These are phyloP conservation scores for Haplochromis vanheusdeni DNA, from an alignment of 2,113 vertebrate genomes.

Conservation along the genomic window DNA sequence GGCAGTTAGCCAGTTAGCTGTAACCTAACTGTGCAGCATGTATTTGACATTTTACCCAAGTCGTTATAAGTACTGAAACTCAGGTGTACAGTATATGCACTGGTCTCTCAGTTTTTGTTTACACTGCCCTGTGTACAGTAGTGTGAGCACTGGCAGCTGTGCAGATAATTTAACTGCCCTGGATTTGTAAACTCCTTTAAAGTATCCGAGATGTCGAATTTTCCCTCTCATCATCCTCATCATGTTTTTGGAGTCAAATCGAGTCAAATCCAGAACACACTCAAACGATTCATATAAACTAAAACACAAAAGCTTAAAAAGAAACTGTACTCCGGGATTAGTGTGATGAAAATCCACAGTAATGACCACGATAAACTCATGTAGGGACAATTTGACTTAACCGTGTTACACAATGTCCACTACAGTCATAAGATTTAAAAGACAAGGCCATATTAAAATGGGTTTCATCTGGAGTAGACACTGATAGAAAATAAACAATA, in stretches of 20 bases:
- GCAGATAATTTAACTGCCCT: not conserved
- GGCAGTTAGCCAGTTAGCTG: not conserved
- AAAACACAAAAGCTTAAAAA: not conserved
- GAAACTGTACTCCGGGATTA: not conserved
- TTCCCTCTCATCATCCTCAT: not conserved
- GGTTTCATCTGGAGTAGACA: not conserved
- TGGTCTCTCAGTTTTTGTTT: not conserved
- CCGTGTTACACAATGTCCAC: not conserved
- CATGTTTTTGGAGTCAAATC: not conserved
- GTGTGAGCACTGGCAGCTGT: not conserved
- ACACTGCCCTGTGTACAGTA: not conserved
- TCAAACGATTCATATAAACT: not conserved
- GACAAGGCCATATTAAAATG: not conserved
- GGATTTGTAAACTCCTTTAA: not conserved
- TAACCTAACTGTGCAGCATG: accelerated
- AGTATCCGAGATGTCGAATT: not conserved
- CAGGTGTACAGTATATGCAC: not conserved
- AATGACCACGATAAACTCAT: not conserved
- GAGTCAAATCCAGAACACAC: not conserved
- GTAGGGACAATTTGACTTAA: not conserved
- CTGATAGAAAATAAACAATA: not conserved
- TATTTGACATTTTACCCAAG: not conserved
- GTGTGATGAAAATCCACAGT: not conserved
- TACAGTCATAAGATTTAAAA: not conserved
- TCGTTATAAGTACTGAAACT: not conserved